Percentiles rank a stretch among this genome's conserved stretches.
Conservation (phyloP, 1,140 invertebrate genomes). For the Streblospio benedicti region DNA sequence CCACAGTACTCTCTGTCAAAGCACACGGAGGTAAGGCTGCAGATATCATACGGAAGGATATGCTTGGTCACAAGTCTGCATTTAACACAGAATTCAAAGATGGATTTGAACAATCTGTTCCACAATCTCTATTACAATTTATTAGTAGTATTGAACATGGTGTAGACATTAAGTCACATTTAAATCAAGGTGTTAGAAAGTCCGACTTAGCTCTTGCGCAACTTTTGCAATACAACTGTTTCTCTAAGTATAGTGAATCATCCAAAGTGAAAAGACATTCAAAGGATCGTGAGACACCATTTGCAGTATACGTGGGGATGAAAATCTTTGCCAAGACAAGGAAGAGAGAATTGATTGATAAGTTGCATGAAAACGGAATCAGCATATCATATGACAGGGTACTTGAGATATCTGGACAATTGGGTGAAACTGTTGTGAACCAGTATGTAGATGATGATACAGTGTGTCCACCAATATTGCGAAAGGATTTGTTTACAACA, state of each 20-base stretch:
- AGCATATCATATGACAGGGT: neutral
- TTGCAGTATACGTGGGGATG: neutral
- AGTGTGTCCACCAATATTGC: neutral
- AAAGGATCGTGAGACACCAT: neutral
- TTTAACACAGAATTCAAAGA: conserved; percentile 15
- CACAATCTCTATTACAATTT: conserved; percentile 20
- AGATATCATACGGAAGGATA: conserved; percentile 15
- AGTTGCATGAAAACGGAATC: neutral
- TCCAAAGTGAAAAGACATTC: conserved; percentile 12
- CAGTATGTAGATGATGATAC: neutral
- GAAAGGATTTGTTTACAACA: conserved; percentile 20
- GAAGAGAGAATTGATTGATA: neutral
- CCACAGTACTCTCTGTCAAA: no score
- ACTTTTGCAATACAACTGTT: conserved; percentile 21
- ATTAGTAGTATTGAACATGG: conserved; percentile 17
- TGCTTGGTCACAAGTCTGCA: conserved; percentile 14
- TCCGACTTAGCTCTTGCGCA: conserved; percentile 15
- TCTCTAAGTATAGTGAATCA: conserved; percentile 1
- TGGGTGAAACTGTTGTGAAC: neutral
- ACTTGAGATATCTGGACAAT: neutral
- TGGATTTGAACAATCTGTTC: conserved; percentile 12
- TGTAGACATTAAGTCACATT: conserved; percentile 16
- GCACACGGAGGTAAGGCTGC: conserved; percentile 13
- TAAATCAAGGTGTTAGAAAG: conserved; percentile 11
- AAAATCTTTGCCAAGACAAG: neutral